Evolutionary conservation across 2,888 invertebrate species (phyloP).

Genomic region (Acleris sparsana): DNA sequence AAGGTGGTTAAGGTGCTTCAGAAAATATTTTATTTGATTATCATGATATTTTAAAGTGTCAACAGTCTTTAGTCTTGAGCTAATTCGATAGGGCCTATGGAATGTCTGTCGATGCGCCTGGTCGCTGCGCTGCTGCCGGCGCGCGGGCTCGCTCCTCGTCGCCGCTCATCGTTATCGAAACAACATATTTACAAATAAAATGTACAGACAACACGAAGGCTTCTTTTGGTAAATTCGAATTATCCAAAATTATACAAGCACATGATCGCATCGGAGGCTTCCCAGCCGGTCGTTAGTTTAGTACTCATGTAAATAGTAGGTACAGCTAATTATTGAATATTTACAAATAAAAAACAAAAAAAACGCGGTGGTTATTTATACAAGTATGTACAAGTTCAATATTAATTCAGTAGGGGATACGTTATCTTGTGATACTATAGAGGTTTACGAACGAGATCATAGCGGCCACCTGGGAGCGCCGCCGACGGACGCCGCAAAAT

Average conservation of each 20-base stretch:
- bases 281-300: slow-evolving; percentile 40
- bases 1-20: slow-evolving; percentile 77
- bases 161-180: slow-evolving; percentile 74
- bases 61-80: slow-evolving; percentile 81
- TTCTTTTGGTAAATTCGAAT: slow-evolving; percentile 67
- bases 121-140: slow-evolving; percentile 42
- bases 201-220: slow-evolving; percentile 71
- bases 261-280: slow-evolving; percentile 58
- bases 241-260: slow-evolving; percentile 54
- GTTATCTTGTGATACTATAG: neutral
- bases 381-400: slow-evolving; percentile 69
- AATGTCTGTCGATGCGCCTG: slow-evolving; percentile 63
- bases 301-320: slow-evolving; percentile 15
- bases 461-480: slow-evolving; percentile 20
- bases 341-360: slow-evolving; percentile 41
- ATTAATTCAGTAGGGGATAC: slow-evolving; percentile 4
- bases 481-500: slow-evolving; percentile 9
- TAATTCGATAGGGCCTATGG: slow-evolving; percentile 76
- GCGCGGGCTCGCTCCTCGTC: slow-evolving; percentile 73
- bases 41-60: slow-evolving; percentile 75
- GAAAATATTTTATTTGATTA: slow-evolving; percentile 72
- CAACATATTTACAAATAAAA: slow-evolving; percentile 78
- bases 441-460: neutral
- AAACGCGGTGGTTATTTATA: slow-evolving; percentile 53
- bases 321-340: slow-evolving; percentile 29